Evolutionary conservation across 2,888 invertebrate genomes (phyloP), one percentile per base, ranked within the genome.

Genomic region (Oasisia sp.): DNA sequence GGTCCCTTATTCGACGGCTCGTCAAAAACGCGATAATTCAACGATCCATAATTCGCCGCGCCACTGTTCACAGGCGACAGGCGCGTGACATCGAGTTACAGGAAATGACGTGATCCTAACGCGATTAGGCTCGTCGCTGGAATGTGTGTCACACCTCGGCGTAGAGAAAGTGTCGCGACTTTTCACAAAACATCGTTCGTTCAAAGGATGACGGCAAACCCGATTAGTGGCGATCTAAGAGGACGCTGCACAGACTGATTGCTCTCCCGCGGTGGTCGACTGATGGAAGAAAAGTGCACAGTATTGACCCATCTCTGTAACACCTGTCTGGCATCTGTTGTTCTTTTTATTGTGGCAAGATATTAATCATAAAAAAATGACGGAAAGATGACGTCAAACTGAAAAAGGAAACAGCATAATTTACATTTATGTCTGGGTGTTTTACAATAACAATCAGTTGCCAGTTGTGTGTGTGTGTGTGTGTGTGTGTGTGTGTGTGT

Each of bases 61-160:
- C 27, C 74, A 19, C 7, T 74, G 74, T 74, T 27, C 27, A 27
- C 74, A 27, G 74, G 74, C 74, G 74, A 74, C 74, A 4, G 19
- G 7, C 74, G 74, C 27, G 74, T 27, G 74, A 74, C 74, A 74
- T 74, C 74, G 74, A 74, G 74, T 74, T 74, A 74, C 27, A 27
- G 74, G 74, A 74, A 74, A 74, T 74, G 74, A 74, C 74, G 74
- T 74, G 74, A 74, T 74, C 27, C 74, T 74, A 74, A 74, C 74
- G n/a, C 74, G 74, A 74, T 74, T 74, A 74, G 27, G 74, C 27
- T 74, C 74, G 74, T 27, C 27, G 27, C 27, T 27, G 27, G 74
- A 74, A 74, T 27, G 27, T 19, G 74, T 27, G 27, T n/a, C 74
- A 27, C 14, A 74, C 74, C 74, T 74, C 74, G 74, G 74, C 7